These are phyloP conservation scores for Bombylius major DNA, from an alignment of 2,888 invertebrate species.

Conservation along the genomic window DNA sequence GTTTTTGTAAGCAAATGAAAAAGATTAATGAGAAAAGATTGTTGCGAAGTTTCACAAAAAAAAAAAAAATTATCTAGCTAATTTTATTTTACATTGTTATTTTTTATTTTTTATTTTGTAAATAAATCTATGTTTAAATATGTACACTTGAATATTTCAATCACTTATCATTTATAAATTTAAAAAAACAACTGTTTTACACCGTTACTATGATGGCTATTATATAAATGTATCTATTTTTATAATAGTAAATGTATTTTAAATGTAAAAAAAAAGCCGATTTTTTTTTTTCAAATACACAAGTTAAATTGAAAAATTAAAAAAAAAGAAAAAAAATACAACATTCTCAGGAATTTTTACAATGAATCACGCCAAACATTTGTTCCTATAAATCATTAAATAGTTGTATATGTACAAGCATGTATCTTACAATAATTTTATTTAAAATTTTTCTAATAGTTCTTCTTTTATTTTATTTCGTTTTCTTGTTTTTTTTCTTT, in stretches of 20 bases:
- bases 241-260: too few relatives aligned
- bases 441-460: background rate
- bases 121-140: too few relatives aligned
- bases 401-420: background rate
- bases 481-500: background rate
- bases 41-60: background rate
- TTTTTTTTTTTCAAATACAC: background rate
- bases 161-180: too few relatives aligned
- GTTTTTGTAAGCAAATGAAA: too few relatives aligned
- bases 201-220: too few relatives aligned
- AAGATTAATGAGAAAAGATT: background rate
- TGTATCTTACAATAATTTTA: background rate
- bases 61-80: too few relatives aligned
- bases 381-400: conserved; percentile 13
- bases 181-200: too few relatives aligned
- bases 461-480: background rate
- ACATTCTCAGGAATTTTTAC: conserved; percentile 2
- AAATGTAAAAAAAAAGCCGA: too few relatives aligned
- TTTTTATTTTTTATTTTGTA: too few relatives aligned
- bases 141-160: too few relatives aligned
- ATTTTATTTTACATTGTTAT: too few relatives aligned
- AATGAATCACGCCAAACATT: conserved; percentile 13
- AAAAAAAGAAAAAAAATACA: conserved; percentile 2
- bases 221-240: too few relatives aligned
- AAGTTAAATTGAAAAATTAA: background rate